Evolutionary conservation across 2,797 vertebrate species (phyloP).

Genomic region (Rhincodon typus): DNA sequence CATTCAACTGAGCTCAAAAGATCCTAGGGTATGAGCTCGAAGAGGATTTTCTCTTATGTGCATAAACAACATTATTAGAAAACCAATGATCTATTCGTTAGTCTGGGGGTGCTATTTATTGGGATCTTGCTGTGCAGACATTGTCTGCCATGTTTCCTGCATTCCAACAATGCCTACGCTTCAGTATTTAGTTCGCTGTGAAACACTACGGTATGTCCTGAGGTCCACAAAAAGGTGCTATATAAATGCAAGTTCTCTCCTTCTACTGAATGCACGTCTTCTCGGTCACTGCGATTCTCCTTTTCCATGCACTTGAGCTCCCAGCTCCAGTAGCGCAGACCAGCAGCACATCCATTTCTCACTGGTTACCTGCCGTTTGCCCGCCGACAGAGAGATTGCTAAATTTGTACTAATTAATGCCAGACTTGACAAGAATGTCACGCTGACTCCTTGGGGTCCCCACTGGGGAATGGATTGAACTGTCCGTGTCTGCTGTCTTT

Average conservation of each 20-base stretch:
- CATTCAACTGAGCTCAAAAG: background rate
- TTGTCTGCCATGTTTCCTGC: background rate
- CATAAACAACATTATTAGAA: no score
- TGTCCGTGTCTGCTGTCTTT: background rate
- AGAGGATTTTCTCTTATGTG: background rate
- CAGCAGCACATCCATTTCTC: background rate
- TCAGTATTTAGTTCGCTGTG: background rate
- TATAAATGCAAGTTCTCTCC: background rate
- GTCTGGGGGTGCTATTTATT: no score
- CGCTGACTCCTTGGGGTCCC: background rate
- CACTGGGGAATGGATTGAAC: constrained; percentile 1
- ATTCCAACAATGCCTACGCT: background rate
- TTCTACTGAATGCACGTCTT: no score
- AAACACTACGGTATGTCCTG: background rate
- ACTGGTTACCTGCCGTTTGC: background rate
- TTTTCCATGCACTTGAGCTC: background rate
- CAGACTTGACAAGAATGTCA: background rate
- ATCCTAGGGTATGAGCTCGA: background rate
- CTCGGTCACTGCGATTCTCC: background rate
- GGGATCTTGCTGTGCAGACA: background rate
- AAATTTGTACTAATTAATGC: constrained; percentile 25
- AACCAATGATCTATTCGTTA: background rate
- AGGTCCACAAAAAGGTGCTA: background rate
- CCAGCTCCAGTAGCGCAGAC: background rate
- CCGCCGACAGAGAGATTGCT: background rate